A percentile compares a stretch with the other conserved stretches of the same genome.
These are phyloP conservation scores for Clusia tigrina DNA, from an alignment of 2,888 invertebrate genomes.

Conservation along the genomic window DNA sequence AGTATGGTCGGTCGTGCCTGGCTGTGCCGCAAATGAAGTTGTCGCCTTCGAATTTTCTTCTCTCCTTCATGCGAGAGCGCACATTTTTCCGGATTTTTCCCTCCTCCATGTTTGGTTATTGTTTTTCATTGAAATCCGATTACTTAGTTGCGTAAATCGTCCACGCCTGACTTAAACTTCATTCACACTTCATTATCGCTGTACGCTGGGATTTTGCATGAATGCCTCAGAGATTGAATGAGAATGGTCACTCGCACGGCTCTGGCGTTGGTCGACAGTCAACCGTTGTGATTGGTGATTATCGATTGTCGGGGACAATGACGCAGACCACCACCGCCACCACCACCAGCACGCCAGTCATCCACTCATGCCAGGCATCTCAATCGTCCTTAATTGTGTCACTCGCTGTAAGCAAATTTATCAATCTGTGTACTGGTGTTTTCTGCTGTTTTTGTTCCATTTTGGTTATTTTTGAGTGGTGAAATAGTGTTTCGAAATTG, in stretches of 20 bases:
- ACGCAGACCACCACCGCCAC: no score
- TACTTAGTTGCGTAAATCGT: conserved; percentile 10
- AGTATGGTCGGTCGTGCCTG: no score
- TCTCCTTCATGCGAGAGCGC: no score
- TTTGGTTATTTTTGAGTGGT: neutral
- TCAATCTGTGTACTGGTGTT: no score
- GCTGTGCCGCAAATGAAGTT: conserved; percentile 2
- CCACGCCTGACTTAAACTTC: neutral
- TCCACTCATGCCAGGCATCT: no score
- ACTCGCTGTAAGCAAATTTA: no score
- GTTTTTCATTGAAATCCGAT: conserved; percentile 23
- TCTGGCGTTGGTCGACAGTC: neutral
- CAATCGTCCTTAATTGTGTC: no score
- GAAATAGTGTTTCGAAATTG: neutral
- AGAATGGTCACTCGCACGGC: neutral
- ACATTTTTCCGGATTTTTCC: no score
- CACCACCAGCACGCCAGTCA: no score
- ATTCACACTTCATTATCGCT: conserved; percentile 30
- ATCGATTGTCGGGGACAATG: no score
- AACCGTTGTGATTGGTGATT: neutral
- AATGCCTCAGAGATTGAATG: neutral
- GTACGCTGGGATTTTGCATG: neutral
- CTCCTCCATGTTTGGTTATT: neutral
- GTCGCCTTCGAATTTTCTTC: conserved; percentile 11
- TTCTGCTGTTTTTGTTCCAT: neutral